Base-by-base conservation (phyloP, 2,113 vertebrate species). In the Coreoperca whiteheadi region DNA sequence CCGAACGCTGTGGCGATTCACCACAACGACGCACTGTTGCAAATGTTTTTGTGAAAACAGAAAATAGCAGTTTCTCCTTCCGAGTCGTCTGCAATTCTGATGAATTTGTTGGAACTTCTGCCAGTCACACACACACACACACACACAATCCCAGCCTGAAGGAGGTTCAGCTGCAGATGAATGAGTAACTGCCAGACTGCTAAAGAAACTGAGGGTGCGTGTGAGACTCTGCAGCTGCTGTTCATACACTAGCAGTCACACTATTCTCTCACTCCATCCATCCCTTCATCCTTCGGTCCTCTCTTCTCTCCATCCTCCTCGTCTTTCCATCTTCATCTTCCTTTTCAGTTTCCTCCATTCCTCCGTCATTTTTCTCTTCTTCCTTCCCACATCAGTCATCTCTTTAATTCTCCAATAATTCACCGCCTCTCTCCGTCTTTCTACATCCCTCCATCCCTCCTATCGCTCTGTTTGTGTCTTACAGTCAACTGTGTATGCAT, bases 101-200 rank as follows among this genome's bases (percentile, higher is more conserved):
- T 30, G 6, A 21, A 30, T 8, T 37, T 14, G 46, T 51, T 10
- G 1, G 25, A 59, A 46, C 3, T 6, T 18, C 51, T 71, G 50
- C 14, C 25, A 30, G 1, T 34, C 56, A 61, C 41, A 34, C 72
- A 50, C 71, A 23, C 56, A 23, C 30, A 70, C 30, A 70, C 67
- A 69, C 67, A 74, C 56, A 74, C 73, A 51, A 30, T 39, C 28
- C 50, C 57, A 34, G 69, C 78, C 64, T 78, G 79, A 77, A 74
- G 78, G 74, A 78, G n/a, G 34, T 60, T 81, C 83, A 72, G 79
- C 86, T 85, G 79, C 82, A 82, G 65, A 88, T 88, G 64, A 81
- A 85, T 75, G 74, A 79, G 43, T 41, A 77, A 63, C 72, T 30
- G 74, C 8, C 77, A 77, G 54, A 41, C 70, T 75, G 82, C 77